Conservation (phyloP, 2,797 vertebrate species). For the Clarias platycephalus region DNA sequence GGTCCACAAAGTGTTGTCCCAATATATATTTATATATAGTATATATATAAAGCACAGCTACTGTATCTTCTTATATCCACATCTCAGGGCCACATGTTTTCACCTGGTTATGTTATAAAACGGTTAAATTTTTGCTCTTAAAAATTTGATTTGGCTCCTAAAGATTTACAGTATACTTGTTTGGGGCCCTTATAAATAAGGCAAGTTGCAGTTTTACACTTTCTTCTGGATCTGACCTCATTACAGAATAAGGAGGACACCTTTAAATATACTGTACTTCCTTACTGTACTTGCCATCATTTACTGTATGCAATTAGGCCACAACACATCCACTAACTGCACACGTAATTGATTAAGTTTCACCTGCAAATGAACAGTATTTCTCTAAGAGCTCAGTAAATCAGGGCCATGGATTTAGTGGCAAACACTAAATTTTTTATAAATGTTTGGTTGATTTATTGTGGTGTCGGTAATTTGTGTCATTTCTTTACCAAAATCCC, state of each 20-base stretch:
- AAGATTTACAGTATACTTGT: too few relatives aligned
- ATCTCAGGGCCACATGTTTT: too few relatives aligned
- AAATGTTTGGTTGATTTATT: neutral
- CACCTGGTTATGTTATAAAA: too few relatives aligned
- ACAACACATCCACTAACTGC: neutral
- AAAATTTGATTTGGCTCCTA: too few relatives aligned
- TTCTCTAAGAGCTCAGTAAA: neutral
- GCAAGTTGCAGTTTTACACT: neutral
- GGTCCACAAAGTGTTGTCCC: too few relatives aligned
- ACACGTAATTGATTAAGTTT: neutral
- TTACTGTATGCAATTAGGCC: neutral
- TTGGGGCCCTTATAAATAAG: neutral
- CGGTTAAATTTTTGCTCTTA: too few relatives aligned
- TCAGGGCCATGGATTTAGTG: neutral
- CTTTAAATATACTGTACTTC: neutral
- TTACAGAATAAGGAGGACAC: neutral
- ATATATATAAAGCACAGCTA: too few relatives aligned
- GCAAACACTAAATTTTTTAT: neutral
- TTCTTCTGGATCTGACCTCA: neutral
- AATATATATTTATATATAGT: too few relatives aligned
- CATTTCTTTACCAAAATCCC: neutral
- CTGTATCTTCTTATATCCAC: too few relatives aligned
- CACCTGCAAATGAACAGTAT: neutral
- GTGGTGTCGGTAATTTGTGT: neutral
- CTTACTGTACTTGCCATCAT: conserved; percentile 3